phyloP scores from a whole-genome alignment of 2,888 invertebrate species.

The Caenorhabditis sp. region DNA sequence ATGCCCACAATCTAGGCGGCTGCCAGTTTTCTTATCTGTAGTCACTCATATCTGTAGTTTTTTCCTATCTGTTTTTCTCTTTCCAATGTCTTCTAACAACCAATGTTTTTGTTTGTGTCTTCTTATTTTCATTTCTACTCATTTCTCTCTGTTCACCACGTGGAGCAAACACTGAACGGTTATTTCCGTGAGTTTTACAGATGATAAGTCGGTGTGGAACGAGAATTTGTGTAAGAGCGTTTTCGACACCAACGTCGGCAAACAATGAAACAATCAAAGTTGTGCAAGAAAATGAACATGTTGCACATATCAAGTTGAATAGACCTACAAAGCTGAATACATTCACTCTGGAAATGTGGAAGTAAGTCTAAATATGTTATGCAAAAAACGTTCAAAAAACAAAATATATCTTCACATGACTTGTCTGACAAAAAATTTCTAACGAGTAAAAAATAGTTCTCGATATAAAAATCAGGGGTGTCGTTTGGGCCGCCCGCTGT shows the following conservation, averaged over 20 bases:
- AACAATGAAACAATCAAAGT: background rate
- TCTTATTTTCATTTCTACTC: background rate
- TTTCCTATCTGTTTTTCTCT: background rate
- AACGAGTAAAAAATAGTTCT: no score
- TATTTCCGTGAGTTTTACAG: background rate
- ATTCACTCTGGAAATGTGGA: slow-evolving; percentile 60
- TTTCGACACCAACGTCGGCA: background rate
- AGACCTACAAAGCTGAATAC: slow-evolving; percentile 65
- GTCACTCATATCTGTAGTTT: background rate
- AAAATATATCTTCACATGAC: background rate
- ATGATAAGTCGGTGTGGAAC: background rate
- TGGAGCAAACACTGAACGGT: background rate
- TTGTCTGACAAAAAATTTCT: no score
- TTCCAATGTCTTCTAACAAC: background rate
- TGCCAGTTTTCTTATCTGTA: background rate
- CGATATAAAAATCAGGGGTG: no score
- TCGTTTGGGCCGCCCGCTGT: no score
- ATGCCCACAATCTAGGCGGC: no score
- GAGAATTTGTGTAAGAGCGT: background rate
- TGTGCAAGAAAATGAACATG: slow-evolving; percentile 27
- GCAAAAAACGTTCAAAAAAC: background rate
- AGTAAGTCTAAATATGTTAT: slow-evolving; percentile 22
- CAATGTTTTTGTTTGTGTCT: background rate
- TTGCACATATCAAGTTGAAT: slow-evolving; percentile 61
- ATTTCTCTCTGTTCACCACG: background rate